phyloP scores from a whole-genome alignment of 1,140 invertebrate genomes.

The Aphelenchoides fujianensis region DNA sequence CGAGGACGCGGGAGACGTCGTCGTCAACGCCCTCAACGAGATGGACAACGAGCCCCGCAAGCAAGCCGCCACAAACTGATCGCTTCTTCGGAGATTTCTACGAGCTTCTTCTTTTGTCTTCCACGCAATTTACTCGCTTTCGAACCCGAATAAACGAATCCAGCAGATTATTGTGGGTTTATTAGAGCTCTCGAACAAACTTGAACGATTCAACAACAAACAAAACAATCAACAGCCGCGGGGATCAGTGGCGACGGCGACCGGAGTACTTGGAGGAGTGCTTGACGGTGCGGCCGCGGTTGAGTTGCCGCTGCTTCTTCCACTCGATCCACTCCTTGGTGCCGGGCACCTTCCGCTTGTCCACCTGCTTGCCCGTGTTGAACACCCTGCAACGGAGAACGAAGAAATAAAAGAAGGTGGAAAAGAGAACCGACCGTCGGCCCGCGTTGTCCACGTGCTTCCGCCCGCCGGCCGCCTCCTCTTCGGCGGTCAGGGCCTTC shows the following conservation, averaged over 20 bases:
- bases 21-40: neutral
- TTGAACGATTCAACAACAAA: too few relatives aligned
- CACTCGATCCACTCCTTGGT: slow-evolving; percentile 48
- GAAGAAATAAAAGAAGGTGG: neutral
- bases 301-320: slow-evolving; percentile 50
- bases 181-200: too few relatives aligned
- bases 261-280: slow-evolving; percentile 52
- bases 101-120: too few relatives aligned
- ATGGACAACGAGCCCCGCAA: neutral
- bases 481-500: slow-evolving; percentile 43
- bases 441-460: slow-evolving; percentile 36
- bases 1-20: slow-evolving; percentile 7
- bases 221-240: slow-evolving; percentile 18
- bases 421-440: slow-evolving; percentile 32
- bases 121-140: too few relatives aligned
- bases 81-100: too few relatives aligned
- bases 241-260: slow-evolving; percentile 41
- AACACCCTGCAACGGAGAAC: slow-evolving; percentile 27
- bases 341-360: slow-evolving; percentile 21
- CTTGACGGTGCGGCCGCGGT: slow-evolving; percentile 31
- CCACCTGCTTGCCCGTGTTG: slow-evolving; percentile 17
- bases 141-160: too few relatives aligned
- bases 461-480: slow-evolving; percentile 8
- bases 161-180: too few relatives aligned
- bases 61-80: too few relatives aligned